Evolutionary conservation across 2,797 vertebrate species (phyloP), one percentile per base, ranked within the genome.

Genomic region (Peromyscus attwateri): DNA sequence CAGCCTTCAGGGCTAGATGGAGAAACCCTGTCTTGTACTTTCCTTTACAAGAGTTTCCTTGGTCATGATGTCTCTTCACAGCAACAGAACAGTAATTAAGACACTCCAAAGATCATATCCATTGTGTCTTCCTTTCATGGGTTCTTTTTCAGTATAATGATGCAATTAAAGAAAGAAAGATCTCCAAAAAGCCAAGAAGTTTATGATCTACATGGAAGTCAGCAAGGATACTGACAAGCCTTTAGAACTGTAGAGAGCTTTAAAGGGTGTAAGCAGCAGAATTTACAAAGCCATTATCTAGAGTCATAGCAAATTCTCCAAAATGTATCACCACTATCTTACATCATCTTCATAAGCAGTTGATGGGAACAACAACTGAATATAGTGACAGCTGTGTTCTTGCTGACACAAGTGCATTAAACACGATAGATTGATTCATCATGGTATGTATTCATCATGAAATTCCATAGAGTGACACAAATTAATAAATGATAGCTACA

Each of bases 221-320:
- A 90, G 49, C 43, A 89, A 89, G n/a, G 77, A 79, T 84, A 68
- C 71, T 91, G 62, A 93, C 46, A 92, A 91, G 37, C 0, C 66
- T 95, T 93, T 92, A 91, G 10, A 66, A 52, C 3, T 87, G 37
- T 46, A 87, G 75, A 89, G 37, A 88, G 89, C 52, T 95, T 97
- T 68, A 81, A 93, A 89, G 27, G 9, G 52, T 49, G 12, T 40
- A 96, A 94, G 23, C 12, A 94, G 49, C 29, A 95, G 82, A n/a
- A 87, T 94, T 70, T 77, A 13, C 82, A 40, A 71, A 82, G 29
- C 23, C 55, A 37, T n/a, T 34, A 31, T 70, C 46, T 90, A 31
- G n/a, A 95, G 11, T 77, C 52, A 73, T 73, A 71, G 43, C 10
- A 94, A 93, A 55, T 60, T 89, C 19, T 90, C n/a, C n/a, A 87